phyloP scores from a whole-genome alignment of 2,113 vertebrate genomes.

The Loxodonta africana region DNA sequence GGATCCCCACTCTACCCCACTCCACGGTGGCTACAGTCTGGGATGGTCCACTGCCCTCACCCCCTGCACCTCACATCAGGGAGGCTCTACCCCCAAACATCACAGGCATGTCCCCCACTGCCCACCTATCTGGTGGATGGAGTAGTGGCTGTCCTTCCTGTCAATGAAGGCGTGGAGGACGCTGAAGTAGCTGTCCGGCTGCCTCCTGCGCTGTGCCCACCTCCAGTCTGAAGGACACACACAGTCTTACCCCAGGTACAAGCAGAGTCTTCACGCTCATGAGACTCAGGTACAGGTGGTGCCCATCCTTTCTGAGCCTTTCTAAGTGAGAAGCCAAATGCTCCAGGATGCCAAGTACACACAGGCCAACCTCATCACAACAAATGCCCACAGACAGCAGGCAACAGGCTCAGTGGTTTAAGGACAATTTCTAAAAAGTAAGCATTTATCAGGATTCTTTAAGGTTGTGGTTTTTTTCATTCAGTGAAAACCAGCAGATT shows the following conservation, averaged over 20 bases:
- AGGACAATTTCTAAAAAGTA: neutral
- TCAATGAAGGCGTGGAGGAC: slow-evolving; percentile 98
- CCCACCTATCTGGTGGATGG: slow-evolving; percentile 99
- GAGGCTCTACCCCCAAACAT: too few species aligned
- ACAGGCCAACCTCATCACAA: neutral
- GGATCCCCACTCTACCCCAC: too few species aligned
- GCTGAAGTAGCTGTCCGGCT: slow-evolving; percentile 93
- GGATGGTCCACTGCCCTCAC: too few species aligned
- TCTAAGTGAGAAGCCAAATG: neutral
- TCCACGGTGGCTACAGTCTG: too few species aligned
- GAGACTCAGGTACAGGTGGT: neutral
- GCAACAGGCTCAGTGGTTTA: neutral
- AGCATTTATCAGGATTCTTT: neutral
- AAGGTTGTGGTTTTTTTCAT: too few species aligned
- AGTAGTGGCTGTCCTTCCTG: slow-evolving; percentile 99
- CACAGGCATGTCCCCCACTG: neutral
- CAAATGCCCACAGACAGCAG: neutral
- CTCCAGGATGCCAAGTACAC: neutral
- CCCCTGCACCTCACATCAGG: too few species aligned
- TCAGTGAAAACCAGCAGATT: neutral
- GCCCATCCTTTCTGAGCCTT: neutral
- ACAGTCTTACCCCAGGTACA: neutral
- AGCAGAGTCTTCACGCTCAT: too few species aligned
- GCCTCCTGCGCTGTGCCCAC: slow-evolving; percentile 93
- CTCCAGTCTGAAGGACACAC: slow-evolving; percentile 92